Percentiles rank a stretch among this genome's conserved stretches.
Conservation (phyloP, 2,888 invertebrate genomes). For the Erannis defoliaria region DNA sequence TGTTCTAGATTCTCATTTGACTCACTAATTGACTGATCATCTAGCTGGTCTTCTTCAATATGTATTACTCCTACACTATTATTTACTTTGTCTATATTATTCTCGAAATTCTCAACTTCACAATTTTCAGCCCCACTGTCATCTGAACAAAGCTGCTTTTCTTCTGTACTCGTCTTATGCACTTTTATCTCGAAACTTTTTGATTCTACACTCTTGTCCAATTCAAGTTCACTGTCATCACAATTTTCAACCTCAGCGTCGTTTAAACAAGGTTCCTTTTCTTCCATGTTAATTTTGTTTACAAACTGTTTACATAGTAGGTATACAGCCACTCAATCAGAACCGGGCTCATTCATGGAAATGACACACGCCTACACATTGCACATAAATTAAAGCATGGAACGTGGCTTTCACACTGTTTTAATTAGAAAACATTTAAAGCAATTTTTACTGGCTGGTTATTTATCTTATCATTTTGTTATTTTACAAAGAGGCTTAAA, state of each 20-base stretch:
- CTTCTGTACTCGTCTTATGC: conserved; percentile 33
- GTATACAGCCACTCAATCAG: conserved; percentile 28
- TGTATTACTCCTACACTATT: conserved; percentile 21
- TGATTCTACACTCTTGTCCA: conserved; percentile 11
- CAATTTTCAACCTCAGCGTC: conserved; percentile 39
- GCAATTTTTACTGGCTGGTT: not conserved
- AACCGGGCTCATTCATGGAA: conserved; percentile 29
- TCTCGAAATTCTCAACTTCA: conserved; percentile 24
- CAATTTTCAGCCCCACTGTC: conserved; percentile 44
- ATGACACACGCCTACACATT: conserved; percentile 18
- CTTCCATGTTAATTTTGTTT: conserved; percentile 67
- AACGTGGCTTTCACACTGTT: conserved; percentile 29
- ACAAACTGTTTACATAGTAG: conserved; percentile 44
- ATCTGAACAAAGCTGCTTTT: conserved; percentile 51
- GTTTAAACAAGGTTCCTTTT: conserved; percentile 57
- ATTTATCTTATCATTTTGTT: not conserved
- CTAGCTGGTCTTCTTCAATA: conserved; percentile 23
- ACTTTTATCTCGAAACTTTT: conserved; percentile 29
- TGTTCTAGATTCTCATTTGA: conserved; percentile 31
- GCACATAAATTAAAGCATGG: conserved; percentile 19
- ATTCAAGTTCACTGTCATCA: conserved; percentile 33
- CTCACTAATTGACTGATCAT: conserved; percentile 47
- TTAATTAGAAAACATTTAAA: conserved; percentile 3
- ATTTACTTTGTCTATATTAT: conserved; percentile 24
- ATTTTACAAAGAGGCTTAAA: not conserved